Evolutionary conservation across 1,140 invertebrate species (phyloP).

Genomic region (Adoxophyes honmai): DNA sequence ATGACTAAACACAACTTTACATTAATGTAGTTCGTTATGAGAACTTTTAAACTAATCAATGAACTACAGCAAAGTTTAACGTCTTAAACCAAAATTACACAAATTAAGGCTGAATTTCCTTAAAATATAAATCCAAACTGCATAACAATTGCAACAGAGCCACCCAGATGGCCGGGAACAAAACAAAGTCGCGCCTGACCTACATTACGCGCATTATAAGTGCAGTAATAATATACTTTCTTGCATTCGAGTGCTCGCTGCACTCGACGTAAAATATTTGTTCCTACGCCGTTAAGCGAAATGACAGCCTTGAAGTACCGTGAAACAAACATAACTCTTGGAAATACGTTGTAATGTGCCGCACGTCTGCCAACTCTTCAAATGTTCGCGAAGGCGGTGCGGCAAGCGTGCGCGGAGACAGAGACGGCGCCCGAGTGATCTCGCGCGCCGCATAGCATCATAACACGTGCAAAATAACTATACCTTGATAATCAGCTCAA

Average conservation of each 20-base stretch:
- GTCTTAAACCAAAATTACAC: too few species aligned
- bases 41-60: too few species aligned
- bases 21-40: too few species aligned
- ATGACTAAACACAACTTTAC: too few species aligned
- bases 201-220: slow-evolving; percentile 56
- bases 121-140: too few species aligned
- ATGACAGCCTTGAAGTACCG: background rate
- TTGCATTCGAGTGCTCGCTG: slow-evolving; percentile 40
- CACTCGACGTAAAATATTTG: background rate
- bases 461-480: slow-evolving; percentile 44
- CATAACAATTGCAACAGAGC: slow-evolving; percentile 1
- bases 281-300: background rate
- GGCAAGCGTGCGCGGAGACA: background rate
- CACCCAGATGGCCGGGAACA: slow-evolving; percentile 22
- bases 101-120: too few species aligned
- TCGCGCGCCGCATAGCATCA: slow-evolving; percentile 18
- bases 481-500: slow-evolving; percentile 90
- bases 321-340: background rate
- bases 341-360: slow-evolving; percentile 17
- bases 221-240: slow-evolving; percentile 67
- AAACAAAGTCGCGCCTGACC: slow-evolving; percentile 51
- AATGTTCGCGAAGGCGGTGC: slow-evolving; percentile 29
- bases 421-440: slow-evolving; percentile 32
- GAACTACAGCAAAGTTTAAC: too few species aligned
- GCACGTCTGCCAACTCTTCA: slow-evolving; percentile 50